phyloP scores from a whole-genome alignment of 2,113 vertebrate species.

The Pseudopipra pipra region DNA sequence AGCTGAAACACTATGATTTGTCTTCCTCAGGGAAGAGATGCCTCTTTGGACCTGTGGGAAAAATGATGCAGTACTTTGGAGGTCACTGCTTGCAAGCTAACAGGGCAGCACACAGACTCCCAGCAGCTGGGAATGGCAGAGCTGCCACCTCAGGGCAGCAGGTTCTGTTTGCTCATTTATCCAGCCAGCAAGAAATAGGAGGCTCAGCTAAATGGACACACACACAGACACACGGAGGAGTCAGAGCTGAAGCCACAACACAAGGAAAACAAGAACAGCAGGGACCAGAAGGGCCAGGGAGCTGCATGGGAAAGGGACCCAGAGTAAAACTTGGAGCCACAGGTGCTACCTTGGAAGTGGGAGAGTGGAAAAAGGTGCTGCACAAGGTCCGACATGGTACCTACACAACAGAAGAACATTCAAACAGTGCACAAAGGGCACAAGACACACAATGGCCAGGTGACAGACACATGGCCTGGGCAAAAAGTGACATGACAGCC shows the following conservation, averaged over 20 bases:
- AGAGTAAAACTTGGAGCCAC: not conserved
- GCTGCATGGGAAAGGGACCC: not conserved
- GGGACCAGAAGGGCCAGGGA: not conserved
- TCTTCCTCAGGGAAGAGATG: not conserved
- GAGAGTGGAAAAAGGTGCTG: slow-evolving; percentile 84
- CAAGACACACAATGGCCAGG: not conserved
- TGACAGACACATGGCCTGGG: not conserved
- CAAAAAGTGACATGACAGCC: not conserved
- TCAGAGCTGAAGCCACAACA: slow-evolving; percentile 50
- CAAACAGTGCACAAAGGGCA: slow-evolving; percentile 11
- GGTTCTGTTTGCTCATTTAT: slow-evolving; percentile 4
- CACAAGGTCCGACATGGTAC: slow-evolving; percentile 85
- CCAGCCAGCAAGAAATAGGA: slow-evolving; percentile 12
- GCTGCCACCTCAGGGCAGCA: not conserved
- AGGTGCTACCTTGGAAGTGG: slow-evolving; percentile 82
- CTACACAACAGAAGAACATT: slow-evolving; percentile 76
- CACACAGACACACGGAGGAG: not conserved
- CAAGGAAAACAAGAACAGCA: slow-evolving; percentile 32
- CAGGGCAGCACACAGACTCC: not conserved
- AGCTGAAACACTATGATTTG: not conserved
- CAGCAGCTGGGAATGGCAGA: not conserved
- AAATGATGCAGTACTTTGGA: not conserved
- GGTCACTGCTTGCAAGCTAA: not conserved
- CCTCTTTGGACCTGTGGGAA: not conserved
- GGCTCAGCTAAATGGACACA: not conserved